These are phyloP conservation scores for Cirrhinus molitorella DNA, from an alignment of 2,797 vertebrate species.

Conservation along the genomic window DNA sequence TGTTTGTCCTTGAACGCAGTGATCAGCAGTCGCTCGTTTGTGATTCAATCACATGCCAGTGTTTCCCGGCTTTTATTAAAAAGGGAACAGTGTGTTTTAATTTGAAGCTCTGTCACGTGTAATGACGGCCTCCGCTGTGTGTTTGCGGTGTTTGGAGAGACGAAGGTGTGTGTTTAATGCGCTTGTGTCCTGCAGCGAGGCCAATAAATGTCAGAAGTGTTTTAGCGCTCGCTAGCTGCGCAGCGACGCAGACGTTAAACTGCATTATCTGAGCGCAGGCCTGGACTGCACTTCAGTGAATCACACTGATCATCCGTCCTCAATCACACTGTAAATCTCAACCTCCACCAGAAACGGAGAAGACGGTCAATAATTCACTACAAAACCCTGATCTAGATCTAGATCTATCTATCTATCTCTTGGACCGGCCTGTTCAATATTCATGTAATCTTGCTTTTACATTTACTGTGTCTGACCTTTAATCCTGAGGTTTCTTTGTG, in stretches of 20 bases:
- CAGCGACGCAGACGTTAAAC: constrained; percentile 11
- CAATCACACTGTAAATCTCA: too few species aligned
- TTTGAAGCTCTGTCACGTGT: constrained; percentile 6
- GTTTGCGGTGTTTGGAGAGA: not conserved
- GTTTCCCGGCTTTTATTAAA: not conserved
- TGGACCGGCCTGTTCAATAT: too few species aligned
- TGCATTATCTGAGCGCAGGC: constrained; percentile 21
- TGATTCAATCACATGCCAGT: too few species aligned
- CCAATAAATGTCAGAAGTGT: constrained; percentile 48
- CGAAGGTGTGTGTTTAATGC: constrained; percentile 32
- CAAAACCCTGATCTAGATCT: too few species aligned
- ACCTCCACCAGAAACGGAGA: too few species aligned
- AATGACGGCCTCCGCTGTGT: not conserved
- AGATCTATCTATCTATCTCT: too few species aligned
- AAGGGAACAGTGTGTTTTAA: constrained; percentile 5
- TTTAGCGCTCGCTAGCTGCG: constrained; percentile 43
- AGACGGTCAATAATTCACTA: too few species aligned
- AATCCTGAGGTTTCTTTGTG: not conserved
- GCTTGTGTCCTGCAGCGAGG: constrained; percentile 8
- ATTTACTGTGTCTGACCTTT: constrained; percentile 11
- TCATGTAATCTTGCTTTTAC: too few species aligned
- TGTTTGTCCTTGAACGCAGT: too few species aligned
- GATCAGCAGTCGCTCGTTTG: too few species aligned
- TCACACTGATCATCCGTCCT: too few species aligned
- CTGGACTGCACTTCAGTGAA: too few species aligned